Base-by-base conservation (phyloP, 2,888 invertebrate species). In the Bellardia pandia region DNA sequence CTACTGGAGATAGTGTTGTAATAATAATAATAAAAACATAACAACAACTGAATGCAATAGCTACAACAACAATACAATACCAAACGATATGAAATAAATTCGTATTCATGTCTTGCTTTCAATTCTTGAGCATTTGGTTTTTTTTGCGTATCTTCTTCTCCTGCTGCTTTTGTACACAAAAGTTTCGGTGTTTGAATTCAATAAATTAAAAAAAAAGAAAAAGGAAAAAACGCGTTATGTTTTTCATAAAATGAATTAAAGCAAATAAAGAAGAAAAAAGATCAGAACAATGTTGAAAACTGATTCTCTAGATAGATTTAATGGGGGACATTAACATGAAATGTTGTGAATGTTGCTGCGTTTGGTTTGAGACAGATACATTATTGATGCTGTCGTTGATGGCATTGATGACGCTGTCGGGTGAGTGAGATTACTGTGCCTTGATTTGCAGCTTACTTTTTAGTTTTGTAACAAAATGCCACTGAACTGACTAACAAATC, bases 71-170 rank as follows among this genome's bases (percentile, higher is more conserved):
- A 62, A 13, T 37, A 33, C 16, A 71, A 71, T 66, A 48, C 40
- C 23, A 82, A 62, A 75, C 68, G 37, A 45, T 13, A 45, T 45
- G 45, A 45, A 45, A 13, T 45, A 71, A 72, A 81, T 82, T 86
- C 62, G 74, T 86, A 86, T 86, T 86, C 86, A 69, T 72, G 74
- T 86, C 82, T 78, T 68, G 86, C 62, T 69, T 78, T 75, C 56
- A 76, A 85, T 82, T 78, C 56, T 74, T 82, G 45, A 78, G 23
- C 56, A 69, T 86, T 78, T 74, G 48, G 42, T 33, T 69, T 76
- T 77, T 75, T 77, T 75, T 80, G 40, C 64, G 58, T 75, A 80
- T 72, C 33, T 33, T 33, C 33, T 66, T 9, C 11, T 2, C 33
- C 33, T 16, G 5, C 53, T 40, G 14, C 30, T 37, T n/a, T n/a